These are phyloP conservation scores for Erannis defoliaria DNA, from an alignment of 2,888 invertebrate genomes.

Conservation along the genomic window DNA sequence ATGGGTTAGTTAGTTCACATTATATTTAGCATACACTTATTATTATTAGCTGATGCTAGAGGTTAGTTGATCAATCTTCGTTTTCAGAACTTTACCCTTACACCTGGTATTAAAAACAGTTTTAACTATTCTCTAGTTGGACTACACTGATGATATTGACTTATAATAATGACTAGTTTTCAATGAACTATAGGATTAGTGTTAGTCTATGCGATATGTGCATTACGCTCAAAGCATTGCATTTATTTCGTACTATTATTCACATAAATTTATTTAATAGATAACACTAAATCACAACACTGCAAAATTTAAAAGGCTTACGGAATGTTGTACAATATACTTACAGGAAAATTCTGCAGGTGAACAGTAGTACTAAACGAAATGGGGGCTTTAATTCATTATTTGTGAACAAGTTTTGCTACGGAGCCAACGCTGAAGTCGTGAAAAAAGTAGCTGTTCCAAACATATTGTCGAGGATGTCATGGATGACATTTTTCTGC, in stretches of 20 bases:
- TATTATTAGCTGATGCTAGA: too few relatives aligned
- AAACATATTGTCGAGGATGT: too few relatives aligned
- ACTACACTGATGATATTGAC: neutral
- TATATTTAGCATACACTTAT: too few relatives aligned
- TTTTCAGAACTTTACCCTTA: neutral
- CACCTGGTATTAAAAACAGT: neutral
- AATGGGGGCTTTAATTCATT: too few relatives aligned
- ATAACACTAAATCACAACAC: slow-evolving; percentile 71
- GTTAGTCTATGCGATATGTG: slow-evolving; percentile 67
- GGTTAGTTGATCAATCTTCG: too few relatives aligned
- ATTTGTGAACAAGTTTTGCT: too few relatives aligned
- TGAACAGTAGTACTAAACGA: too few relatives aligned
- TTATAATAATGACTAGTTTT: slow-evolving; percentile 53
- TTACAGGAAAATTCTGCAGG: too few relatives aligned
- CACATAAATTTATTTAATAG: slow-evolving; percentile 40
- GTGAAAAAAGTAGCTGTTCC: too few relatives aligned
- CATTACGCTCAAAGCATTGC: slow-evolving; percentile 61
- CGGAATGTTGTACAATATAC: slow-evolving; percentile 65
- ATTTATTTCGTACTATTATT: slow-evolving; percentile 51
- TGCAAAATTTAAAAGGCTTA: slow-evolving; percentile 58
- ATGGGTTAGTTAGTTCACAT: too few relatives aligned
- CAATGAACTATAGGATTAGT: slow-evolving; percentile 32
- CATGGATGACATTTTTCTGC: too few relatives aligned
- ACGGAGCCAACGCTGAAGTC: too few relatives aligned
- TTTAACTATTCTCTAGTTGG: neutral